Conservation (phyloP, 92 coral and sea anemone genomes). For the Phymanthus crucifer region DNA sequence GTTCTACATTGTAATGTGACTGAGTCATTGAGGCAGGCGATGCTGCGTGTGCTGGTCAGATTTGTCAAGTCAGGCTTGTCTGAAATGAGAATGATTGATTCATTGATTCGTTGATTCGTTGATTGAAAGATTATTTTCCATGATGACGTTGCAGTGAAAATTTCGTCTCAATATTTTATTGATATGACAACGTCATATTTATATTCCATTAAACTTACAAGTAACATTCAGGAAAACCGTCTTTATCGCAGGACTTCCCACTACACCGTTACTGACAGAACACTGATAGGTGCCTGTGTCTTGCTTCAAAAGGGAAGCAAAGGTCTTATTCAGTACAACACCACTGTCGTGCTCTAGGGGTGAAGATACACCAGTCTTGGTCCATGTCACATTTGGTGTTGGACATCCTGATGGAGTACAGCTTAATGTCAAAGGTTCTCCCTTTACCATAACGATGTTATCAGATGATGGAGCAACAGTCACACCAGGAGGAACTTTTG, state of each 20-base stretch:
- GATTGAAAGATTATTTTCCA: too few species aligned
- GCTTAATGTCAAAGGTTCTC: background rate
- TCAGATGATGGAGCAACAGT: too few species aligned
- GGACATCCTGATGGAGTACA: too few species aligned
- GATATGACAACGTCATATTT: too few species aligned
- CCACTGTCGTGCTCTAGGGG: background rate
- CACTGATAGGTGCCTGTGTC: constrained; percentile 47
- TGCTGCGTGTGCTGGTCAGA: background rate
- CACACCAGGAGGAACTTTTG: constrained; percentile 20
- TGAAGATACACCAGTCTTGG: too few species aligned
- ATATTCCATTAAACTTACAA: constrained; percentile 25
- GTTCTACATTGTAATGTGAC: too few species aligned
- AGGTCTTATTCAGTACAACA: background rate
- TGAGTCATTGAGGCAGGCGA: constrained; percentile 32
- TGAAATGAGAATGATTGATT: background rate
- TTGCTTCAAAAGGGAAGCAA: background rate
- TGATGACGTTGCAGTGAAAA: too few species aligned
- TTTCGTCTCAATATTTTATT: too few species aligned
- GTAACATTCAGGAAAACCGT: too few species aligned
- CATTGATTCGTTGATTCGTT: too few species aligned
- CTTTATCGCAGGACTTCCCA: constrained; percentile 24
- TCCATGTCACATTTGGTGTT: too few species aligned
- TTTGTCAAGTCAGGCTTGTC: constrained; percentile 31
- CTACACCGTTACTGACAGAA: constrained; percentile 36
- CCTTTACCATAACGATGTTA: constrained; percentile 1